Evolutionary conservation across 2,888 invertebrate species (phyloP).

Genomic region (Drosophila histrio): DNA sequence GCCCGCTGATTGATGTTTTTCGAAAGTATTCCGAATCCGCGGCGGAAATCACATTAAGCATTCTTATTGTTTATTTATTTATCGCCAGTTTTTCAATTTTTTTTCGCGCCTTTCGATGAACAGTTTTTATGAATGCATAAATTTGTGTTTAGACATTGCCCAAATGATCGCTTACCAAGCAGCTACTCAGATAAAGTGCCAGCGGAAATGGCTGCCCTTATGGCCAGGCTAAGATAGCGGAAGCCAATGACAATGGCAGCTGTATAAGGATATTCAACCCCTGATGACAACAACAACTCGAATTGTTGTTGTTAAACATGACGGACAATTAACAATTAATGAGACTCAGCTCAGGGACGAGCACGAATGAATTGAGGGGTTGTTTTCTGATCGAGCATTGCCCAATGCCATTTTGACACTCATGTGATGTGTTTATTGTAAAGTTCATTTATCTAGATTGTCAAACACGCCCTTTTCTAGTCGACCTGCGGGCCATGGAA

Average conservation of each 20-base stretch:
- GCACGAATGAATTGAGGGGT: conserved; percentile 28
- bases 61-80: conserved; percentile 54
- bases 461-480: conserved; percentile 56
- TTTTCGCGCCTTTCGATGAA: conserved; percentile 15
- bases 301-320: conserved; percentile 63
- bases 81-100: conserved; percentile 40
- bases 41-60: conserved; percentile 63
- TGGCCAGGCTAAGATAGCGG: not conserved
- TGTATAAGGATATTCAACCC: conserved; percentile 33
- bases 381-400: conserved; percentile 20
- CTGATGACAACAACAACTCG: conserved; percentile 18
- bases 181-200: conserved; percentile 12
- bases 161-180: conserved; percentile 15
- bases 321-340: conserved; percentile 59
- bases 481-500: conserved; percentile 14
- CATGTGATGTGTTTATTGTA: conserved; percentile 60
- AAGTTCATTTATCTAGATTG: conserved; percentile 55
- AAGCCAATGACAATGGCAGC: conserved; percentile 55
- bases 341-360: conserved; percentile 26
- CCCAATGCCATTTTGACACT: conserved; percentile 71
- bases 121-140: conserved; percentile 35
- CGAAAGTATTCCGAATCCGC: conserved; percentile 41
- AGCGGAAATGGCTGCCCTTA: conserved; percentile 61
- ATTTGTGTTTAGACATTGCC: conserved; percentile 31
- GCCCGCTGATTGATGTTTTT: conserved; percentile 68